A percentile compares a stretch with the other conserved stretches of the same genome.
These are phyloP conservation scores for Aphaenogaster floridana DNA, from an alignment of 1,140 invertebrate genomes.

Conservation along the genomic window DNA sequence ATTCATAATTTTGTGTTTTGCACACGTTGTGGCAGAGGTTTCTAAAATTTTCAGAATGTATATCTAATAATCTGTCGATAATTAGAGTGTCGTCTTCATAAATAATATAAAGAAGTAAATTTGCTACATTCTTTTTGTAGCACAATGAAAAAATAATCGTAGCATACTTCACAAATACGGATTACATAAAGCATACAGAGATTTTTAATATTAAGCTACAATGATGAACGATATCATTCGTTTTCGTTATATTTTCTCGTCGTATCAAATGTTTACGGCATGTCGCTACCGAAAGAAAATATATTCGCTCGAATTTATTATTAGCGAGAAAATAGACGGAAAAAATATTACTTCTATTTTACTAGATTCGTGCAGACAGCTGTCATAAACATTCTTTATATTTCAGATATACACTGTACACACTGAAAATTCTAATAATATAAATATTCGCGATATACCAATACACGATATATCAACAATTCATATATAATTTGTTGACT, in stretches of 20 bases:
- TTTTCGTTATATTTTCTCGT: slow-evolving; percentile 39
- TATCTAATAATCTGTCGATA: background rate
- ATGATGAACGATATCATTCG: background rate
- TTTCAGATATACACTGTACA: background rate
- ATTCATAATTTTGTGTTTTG: slow-evolving; percentile 7
- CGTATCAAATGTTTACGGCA: slow-evolving; percentile 27
- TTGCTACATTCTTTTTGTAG: background rate
- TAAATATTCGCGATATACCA: no score
- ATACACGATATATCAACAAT: background rate
- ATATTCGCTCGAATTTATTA: slow-evolving; percentile 41
- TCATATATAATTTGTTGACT: no score
- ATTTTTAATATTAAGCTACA: slow-evolving; percentile 32
- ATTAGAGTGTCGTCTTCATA: background rate
- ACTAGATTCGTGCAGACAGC: background rate
- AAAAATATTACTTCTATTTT: slow-evolving; percentile 31
- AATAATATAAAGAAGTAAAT: background rate
- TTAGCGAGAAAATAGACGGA: background rate
- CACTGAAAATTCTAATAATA: background rate
- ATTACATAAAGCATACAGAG: slow-evolving; percentile 1
- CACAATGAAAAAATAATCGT: background rate
- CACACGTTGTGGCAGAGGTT: background rate
- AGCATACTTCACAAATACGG: slow-evolving; percentile 13
- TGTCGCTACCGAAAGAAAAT: slow-evolving; percentile 12
- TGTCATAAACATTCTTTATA: background rate
- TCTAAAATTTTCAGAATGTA: background rate